Base-by-base conservation (phyloP, 2,888 invertebrate genomes). In the Bunonema sp. region DNA sequence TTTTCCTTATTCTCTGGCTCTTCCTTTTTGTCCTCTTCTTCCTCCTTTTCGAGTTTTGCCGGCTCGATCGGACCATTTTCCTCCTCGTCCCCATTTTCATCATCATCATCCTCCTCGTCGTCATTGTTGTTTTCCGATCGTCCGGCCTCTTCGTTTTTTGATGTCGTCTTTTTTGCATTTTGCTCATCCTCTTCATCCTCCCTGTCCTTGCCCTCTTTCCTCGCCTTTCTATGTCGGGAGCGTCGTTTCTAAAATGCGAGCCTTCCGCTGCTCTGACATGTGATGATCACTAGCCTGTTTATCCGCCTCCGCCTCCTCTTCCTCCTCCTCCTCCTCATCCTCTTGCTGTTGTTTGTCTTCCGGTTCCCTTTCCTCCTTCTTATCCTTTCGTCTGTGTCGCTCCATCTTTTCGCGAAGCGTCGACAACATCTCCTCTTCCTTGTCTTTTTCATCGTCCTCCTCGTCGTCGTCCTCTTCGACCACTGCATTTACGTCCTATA, bases 61-160 rank as follows among this genome's bases (percentile, higher is more conserved):
- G 40, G 29, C 1, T 24, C 35, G 8, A 28, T 35, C 18, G 39
- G 33, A 16, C 16, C 35, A 30, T 46, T 45, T 8, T 48, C 47
- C 28, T 52, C 49, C 22, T 47, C 46, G 10, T 55, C 48, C 24
- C 47, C 46, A 10, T 42, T 42, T 4, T 45, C 45, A 19, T 45
- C 44, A 18, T 45, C 38, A 19, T 45, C 39, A 7, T 41, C 39
- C 3, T 49, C 45, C 5, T 44, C 36, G 16, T 30, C 22, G 10
- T 49, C 41, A 29, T 46, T 39, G 28, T 34, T 43, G 19, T 49
- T 49, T 10, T 50, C 45, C 19, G 38, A 18, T 44, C 34, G 32
- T 46, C 34, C 22, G 15, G 30, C 16, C 15, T 35, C 36, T 34
- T 29, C 26, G 20, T 24, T 39, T 43, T 15, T 24, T 18, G 15